A percentile compares a stretch with the other conserved stretches of the same genome.
phyloP scores from a whole-genome alignment of 2,113 vertebrate species.

The Dipodomys spectabilis region DNA sequence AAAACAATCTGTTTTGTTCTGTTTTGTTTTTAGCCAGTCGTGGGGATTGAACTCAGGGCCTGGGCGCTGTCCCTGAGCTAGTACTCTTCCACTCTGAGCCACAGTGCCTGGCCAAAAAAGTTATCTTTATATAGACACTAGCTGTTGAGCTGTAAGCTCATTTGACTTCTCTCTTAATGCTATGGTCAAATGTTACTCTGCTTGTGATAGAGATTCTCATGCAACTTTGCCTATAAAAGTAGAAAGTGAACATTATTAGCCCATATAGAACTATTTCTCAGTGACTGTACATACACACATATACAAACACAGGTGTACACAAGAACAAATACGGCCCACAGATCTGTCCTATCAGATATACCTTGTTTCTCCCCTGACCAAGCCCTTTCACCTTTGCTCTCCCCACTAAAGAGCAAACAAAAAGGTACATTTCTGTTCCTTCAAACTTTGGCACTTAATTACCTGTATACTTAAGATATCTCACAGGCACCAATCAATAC shows the following conservation, averaged over 20 bases:
- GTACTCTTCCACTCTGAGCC: too few species aligned
- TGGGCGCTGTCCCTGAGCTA: too few species aligned
- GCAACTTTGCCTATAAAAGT: not conserved
- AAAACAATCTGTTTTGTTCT: too few species aligned
- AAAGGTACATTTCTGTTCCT: not conserved
- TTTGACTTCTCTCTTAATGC: not conserved
- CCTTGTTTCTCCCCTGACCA: not conserved
- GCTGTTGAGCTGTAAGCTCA: not conserved
- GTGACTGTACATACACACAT: not conserved
- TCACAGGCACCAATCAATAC: not conserved
- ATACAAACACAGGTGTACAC: not conserved
- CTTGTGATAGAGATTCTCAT: not conserved
- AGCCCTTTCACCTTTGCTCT: not conserved
- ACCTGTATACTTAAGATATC: not conserved
- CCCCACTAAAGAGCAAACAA: not conserved
- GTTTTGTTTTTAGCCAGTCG: too few species aligned
- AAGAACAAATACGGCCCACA: not conserved
- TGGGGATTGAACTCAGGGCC: too few species aligned
- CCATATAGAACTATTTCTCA: not conserved
- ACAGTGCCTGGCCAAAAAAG: too few species aligned
- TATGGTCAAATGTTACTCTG: constrained; percentile 30
- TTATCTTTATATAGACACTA: not conserved
- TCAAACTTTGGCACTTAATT: not conserved
- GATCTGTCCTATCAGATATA: not conserved
- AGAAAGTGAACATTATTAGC: not conserved